Base-by-base conservation (phyloP, 2,797 vertebrate species). In the Phylloscopus collybita region DNA sequence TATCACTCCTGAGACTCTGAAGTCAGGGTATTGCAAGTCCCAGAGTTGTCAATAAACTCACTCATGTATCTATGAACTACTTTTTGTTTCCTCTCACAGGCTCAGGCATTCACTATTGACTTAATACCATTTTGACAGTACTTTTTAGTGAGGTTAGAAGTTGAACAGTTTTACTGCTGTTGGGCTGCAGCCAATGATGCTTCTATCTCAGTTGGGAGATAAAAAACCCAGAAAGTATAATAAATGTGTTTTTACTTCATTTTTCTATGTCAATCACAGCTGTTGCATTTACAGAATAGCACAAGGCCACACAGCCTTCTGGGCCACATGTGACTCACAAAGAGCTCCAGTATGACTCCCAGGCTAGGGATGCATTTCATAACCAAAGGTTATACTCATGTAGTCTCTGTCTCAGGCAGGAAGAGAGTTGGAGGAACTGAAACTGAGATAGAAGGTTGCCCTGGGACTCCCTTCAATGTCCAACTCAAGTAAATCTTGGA, bases 31-130 rank as follows among this genome's bases (percentile, higher is more conserved):
- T 61, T 92, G 29, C 45, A 45, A 76, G 94, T 84, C 76, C 40
- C 85, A 88, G 76, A 70, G 54, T 67, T 94, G 86, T 88, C 89
- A 96, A 79, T 92, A 95, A 92, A 94, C 69, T 92, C 82, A 81
- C 85, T 96, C 49, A 94, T 91, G 60, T 92, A 69, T 92, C 92
- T 95, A 71, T 94, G 94, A 96, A 93, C 92, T 67, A 80, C 73
- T 88, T 96, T 88, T 96, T 97, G 91, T 95, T 94, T 96, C 80
- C 78, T 84, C 86, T 84, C 64, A 96, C 92, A 97, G 83, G 80
- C 91, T 94, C 36, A 50, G 59, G 66, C 92, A 95, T 94, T 94
- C 95, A 95, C 94, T 94, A 92, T 96, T 97, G 95, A 96, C 86
- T 96, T 90, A 94, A 73, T 81, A 60, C 73, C 27, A 71, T 93